Evolutionary conservation across 2,113 vertebrate genomes (phyloP), one percentile per base, ranked within the genome.

Genomic region (Rhynchomys soricoides): DNA sequence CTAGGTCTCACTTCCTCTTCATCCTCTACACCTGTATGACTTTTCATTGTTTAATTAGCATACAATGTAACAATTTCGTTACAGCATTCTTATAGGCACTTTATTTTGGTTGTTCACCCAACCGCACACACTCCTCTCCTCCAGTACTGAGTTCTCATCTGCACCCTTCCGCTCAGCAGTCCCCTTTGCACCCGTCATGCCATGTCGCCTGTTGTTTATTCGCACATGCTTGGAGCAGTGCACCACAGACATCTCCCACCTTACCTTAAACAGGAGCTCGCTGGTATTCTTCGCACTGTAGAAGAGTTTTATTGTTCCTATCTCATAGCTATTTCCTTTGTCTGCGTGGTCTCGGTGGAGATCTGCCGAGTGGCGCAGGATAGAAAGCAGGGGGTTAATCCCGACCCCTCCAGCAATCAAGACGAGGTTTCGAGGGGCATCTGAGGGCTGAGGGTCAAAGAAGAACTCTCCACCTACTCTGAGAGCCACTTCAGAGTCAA

Each of bases 341-440:
- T 93, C 75, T 3, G 57, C 97, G 90, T 91, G 94, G 34, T 98
- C 97, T 90, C 94, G 98, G 86, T 99, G 98, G 94, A 99, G 99
- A 96, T 99, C 99, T 11, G 98, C 98, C 4, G 98, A 37, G 94
- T 99, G 99, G 87, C 99, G 97, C 96, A 99, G 98, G 97, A 99
- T 99, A 95, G 99, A 99, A 98, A 99, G 99, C 95, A 99, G 98
- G 8, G 99, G 99, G 62, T 86, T 86, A 68, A 86, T 86, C 43
- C 83, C 99, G 0, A 99, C 99, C 21, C 99, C 99, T 19, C 99
- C 99, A 10, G 99, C 99, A 91, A 99, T 99, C 97, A 99, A 97
- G 94, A 99, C 98, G 48, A 99, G 97, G 96, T 99, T 99, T 97
- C 99, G 98, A 6, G 98, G 97, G 31, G 98, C 96, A 52, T 99